Percentiles rank a stretch among this genome's conserved stretches.
phyloP scores from a whole-genome alignment of 2,113 vertebrate species.

The Sinocyclocheilus rhinocerous region DNA sequence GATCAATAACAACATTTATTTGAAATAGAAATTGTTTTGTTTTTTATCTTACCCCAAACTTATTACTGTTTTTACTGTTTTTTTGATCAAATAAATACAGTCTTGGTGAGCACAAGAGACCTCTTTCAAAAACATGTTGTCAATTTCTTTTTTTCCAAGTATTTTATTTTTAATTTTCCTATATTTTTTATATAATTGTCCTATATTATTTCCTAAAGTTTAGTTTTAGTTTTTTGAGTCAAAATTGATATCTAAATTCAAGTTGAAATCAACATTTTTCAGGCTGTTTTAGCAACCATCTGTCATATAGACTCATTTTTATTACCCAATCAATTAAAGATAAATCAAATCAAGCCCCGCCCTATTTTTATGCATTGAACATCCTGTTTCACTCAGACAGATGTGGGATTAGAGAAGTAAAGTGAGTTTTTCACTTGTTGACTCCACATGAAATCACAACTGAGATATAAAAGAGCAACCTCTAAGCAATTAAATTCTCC shows the following conservation, averaged over 20 bases:
- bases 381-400: neutral
- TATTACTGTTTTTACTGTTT: too few species aligned
- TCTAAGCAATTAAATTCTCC: neutral
- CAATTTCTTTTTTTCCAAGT: too few species aligned
- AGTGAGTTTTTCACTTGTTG: slow-evolving; percentile 2
- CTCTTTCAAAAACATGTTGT: too few species aligned
- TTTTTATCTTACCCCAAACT: too few species aligned
- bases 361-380: neutral
- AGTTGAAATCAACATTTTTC: neutral
- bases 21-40: too few species aligned
- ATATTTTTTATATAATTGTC: too few species aligned
- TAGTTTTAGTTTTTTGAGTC: neutral
- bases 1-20: too few species aligned
- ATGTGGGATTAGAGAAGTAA: neutral
- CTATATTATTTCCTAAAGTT: too few species aligned
- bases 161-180: too few species aligned
- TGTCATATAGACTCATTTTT: neutral
- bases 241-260: neutral
- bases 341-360: neutral
- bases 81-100: too few species aligned
- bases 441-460: neutral
- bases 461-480: neutral
- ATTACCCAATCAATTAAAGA: neutral
- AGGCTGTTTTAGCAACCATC: neutral
- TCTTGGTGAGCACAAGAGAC: too few species aligned